phyloP scores from a whole-genome alignment of 2,888 invertebrate genomes.

The Andrena minutula region DNA sequence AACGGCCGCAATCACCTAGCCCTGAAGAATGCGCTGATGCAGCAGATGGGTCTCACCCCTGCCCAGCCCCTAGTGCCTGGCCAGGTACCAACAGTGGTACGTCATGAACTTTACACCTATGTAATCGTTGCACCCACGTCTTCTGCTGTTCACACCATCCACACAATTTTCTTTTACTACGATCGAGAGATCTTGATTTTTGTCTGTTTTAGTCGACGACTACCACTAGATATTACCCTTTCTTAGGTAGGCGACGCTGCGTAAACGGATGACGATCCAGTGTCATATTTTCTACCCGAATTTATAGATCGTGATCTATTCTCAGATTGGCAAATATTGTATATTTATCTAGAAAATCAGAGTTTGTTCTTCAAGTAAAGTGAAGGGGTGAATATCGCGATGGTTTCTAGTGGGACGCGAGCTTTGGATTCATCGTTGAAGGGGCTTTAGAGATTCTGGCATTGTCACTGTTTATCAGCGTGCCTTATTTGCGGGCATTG shows the following conservation, averaged over 20 bases:
- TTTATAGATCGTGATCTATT: neutral
- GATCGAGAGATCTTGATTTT: conserved; percentile 70
- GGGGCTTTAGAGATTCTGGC: neutral
- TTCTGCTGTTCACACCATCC: conserved; percentile 74
- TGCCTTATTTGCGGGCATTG: conserved; percentile 66
- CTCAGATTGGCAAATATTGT: too few relatives aligned
- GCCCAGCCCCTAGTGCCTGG: conserved; percentile 96
- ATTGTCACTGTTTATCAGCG: conserved; percentile 64
- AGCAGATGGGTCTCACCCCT: conserved; percentile 97
- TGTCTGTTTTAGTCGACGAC: conserved; percentile 73
- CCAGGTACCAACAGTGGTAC: conserved; percentile 97
- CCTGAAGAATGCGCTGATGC: conserved; percentile 98
- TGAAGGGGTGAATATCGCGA: neutral
- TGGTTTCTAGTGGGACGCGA: neutral
- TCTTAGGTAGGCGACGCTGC: conserved; percentile 63
- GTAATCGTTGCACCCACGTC: conserved; percentile 71
- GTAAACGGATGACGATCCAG: conserved; percentile 61
- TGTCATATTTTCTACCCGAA: neutral
- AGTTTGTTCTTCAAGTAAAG: neutral
- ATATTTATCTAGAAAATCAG: too few relatives aligned
- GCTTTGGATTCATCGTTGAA: neutral
- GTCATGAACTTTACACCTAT: conserved; percentile 83
- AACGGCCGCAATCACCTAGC: conserved; percentile 99
- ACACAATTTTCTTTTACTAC: conserved; percentile 70
- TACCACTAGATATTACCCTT: conserved; percentile 69